A percentile compares a stretch with the other conserved stretches of the same genome.
These are phyloP conservation scores for honey bee (Apis mellifera) DNA, from an alignment of 1,140 invertebrate species.

Conservation along the genomic window Amel_HAv3.1 CM009942.2:4051001-4051500, in stretches of 20 bases:
- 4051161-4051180: slow-evolving; percentile 66
- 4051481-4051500: not conserved
- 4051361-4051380: slow-evolving; percentile 54
- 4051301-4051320: slow-evolving; percentile 71
- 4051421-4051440: not conserved
- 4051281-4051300: slow-evolving; percentile 74
- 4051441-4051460: not conserved
- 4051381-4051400: slow-evolving; percentile 11
- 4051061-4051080: too few species aligned
- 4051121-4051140: too few species aligned
- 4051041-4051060: too few species aligned
- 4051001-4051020: too few species aligned
- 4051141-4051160: not conserved
- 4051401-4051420: slow-evolving; percentile 1
- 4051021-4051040: too few species aligned
- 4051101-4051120: too few species aligned
- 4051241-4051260: slow-evolving; percentile 65
- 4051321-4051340: slow-evolving; percentile 58
- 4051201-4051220: slow-evolving; percentile 69
- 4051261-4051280: slow-evolving; percentile 67
- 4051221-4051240: slow-evolving; percentile 75
- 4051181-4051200: slow-evolving; percentile 60
- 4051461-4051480: not conserved
- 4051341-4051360: slow-evolving; percentile 61
- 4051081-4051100: too few species aligned